These are phyloP conservation scores for Centruroides sculpturatus DNA, from an alignment of 1,140 invertebrate species.

Conservation along the genomic window DNA sequence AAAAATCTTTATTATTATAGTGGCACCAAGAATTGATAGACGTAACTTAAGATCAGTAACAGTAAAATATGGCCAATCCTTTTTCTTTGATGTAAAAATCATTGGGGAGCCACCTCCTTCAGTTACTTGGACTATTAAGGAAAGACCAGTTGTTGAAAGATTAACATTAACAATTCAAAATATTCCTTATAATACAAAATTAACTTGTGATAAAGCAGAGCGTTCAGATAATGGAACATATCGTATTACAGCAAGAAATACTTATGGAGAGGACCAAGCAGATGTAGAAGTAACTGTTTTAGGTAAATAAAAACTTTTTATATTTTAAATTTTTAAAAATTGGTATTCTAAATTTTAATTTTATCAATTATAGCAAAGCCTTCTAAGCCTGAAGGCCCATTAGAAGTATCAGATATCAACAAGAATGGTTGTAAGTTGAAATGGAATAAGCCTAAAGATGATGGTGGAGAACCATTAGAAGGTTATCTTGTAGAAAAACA, in stretches of 20 bases:
- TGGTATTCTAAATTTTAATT: not conserved
- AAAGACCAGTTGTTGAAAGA: conserved; percentile 17
- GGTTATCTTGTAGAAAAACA: conserved; percentile 90
- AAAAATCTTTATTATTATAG: conserved; percentile 27
- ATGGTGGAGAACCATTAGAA: conserved; percentile 41
- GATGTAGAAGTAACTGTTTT: conserved; percentile 43
- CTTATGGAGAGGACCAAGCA: conserved; percentile 35
- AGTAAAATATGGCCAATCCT: conserved; percentile 40
- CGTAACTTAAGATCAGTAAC: conserved; percentile 74
- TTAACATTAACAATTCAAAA: conserved; percentile 13
- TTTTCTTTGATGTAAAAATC: conserved; percentile 26
- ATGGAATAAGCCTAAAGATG: conserved; percentile 31
- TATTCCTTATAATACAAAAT: conserved; percentile 26
- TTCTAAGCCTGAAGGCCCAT: conserved; percentile 73
- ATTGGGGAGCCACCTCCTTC: conserved; percentile 27
- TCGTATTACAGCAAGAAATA: conserved; percentile 35
- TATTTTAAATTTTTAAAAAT: not conserved
- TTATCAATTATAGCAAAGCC: conserved; percentile 38
- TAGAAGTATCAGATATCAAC: conserved; percentile 78
- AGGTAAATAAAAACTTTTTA: conserved; percentile 34
- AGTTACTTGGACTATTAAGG: conserved; percentile 22
- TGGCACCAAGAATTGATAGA: conserved; percentile 90
- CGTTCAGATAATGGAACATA: conserved; percentile 33
- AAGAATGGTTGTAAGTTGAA: conserved; percentile 32
- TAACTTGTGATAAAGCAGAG: conserved; percentile 36